These are phyloP conservation scores for Phoebastria nigripes DNA, from an alignment of 2,797 vertebrate species.

Conservation along the genomic window DNA sequence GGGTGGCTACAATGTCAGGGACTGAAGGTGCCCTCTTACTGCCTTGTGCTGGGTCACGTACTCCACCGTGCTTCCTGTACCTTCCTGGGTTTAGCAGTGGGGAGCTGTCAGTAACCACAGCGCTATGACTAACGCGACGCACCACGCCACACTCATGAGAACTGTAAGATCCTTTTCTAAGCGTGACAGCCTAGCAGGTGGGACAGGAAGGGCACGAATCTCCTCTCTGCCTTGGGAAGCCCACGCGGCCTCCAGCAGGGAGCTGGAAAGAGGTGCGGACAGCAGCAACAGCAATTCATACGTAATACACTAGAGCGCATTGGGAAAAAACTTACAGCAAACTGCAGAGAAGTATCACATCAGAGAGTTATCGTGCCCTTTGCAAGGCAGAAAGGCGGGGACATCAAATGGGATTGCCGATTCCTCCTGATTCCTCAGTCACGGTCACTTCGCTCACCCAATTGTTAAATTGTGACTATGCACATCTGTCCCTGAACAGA, in stretches of 20 bases:
- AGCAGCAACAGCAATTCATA: not conserved
- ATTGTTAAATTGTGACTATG: not conserved
- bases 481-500: not conserved
- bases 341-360: not conserved
- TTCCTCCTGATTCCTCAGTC: not conserved
- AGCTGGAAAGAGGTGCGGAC: not conserved
- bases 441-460: rapidly evolving
- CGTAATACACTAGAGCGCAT: rapidly evolving
- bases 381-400: not conserved
- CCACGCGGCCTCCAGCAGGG: not conserved
- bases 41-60: not conserved
- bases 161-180: not conserved
- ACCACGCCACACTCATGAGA: not conserved
- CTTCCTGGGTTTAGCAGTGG: not conserved
- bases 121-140: rapidly evolving
- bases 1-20: not conserved
- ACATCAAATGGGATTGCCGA: not conserved
- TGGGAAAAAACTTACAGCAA: not conserved
- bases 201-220: not conserved
- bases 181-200: not conserved
- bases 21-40: not conserved
- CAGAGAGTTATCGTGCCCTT: not conserved
- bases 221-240: not conserved
- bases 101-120: not conserved
- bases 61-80: not conserved